Evolutionary conservation across 2,113 vertebrate species (phyloP).

Genomic region (Uropsilus gracilis): DNA sequence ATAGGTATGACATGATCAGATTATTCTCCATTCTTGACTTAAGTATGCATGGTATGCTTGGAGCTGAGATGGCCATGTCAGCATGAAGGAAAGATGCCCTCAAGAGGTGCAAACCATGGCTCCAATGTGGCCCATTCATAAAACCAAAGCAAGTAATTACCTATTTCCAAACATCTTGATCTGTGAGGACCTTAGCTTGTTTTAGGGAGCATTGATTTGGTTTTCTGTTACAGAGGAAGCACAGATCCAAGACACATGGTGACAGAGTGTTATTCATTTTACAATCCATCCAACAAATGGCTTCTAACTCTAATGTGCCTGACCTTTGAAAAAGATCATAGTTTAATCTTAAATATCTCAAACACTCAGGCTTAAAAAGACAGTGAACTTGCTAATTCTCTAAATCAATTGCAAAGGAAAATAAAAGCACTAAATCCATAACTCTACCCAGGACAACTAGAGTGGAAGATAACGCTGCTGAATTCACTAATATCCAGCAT

Average conservation of each 20-base stretch:
- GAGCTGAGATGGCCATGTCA: neutral
- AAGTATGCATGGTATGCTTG: neutral
- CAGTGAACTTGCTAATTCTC: neutral
- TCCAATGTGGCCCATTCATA: neutral
- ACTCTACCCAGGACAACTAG: neutral
- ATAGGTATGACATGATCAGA: neutral
- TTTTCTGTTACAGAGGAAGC: neutral
- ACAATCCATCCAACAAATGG: neutral
- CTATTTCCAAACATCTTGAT: neutral
- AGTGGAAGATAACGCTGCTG: slow-evolving; percentile 3
- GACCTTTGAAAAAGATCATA: slow-evolving; percentile 10
- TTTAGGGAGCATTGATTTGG: neutral
- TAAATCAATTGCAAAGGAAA: neutral
- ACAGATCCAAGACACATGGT: neutral
- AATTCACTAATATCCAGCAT: neutral
- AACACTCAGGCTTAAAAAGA: neutral
- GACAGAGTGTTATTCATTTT: neutral
- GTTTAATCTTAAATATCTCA: neutral
- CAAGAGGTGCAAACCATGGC: neutral
- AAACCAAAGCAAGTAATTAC: neutral
- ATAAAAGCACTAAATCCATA: slow-evolving; percentile 25
- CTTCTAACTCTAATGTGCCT: neutral
- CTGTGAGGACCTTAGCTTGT: neutral
- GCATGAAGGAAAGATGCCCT: neutral
- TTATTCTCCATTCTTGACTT: neutral